Evolutionary conservation across 2,888 invertebrate genomes (phyloP).

Genomic region (Abrostola tripartita): DNA sequence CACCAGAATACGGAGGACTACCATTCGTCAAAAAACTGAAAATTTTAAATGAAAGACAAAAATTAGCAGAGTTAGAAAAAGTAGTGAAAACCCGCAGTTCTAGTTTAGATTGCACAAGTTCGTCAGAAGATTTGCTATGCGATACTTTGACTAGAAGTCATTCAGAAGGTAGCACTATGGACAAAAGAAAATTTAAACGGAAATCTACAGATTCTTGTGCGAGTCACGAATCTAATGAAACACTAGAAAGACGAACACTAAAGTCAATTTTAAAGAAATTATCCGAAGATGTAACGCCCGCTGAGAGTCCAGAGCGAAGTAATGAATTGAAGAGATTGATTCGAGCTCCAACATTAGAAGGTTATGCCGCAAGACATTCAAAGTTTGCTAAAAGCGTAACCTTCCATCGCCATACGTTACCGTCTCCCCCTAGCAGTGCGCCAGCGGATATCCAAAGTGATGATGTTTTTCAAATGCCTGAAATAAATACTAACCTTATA

Average conservation of each 20-base stretch:
- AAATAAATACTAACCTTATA: slow-evolving; percentile 56
- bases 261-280: slow-evolving; percentile 96
- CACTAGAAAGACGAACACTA: slow-evolving; percentile 93
- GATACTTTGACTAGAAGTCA: slow-evolving; percentile 92
- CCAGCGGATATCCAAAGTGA: slow-evolving; percentile 73
- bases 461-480: slow-evolving; percentile 78
- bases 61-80: slow-evolving; percentile 93
- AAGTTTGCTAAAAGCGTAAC: slow-evolving; percentile 96
- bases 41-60: slow-evolving; percentile 95
- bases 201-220: slow-evolving; percentile 79
- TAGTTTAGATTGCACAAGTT: slow-evolving; percentile 92
- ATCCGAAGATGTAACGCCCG: slow-evolving; percentile 90
- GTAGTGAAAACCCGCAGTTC: slow-evolving; percentile 93
- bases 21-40: slow-evolving; percentile 96
- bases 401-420: slow-evolving; percentile 94
- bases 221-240: slow-evolving; percentile 91
- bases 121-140: slow-evolving; percentile 88
- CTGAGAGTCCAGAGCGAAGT: slow-evolving; percentile 82
- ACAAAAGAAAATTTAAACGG: slow-evolving; percentile 84
- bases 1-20: slow-evolving; percentile 95
- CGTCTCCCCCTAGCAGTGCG: slow-evolving; percentile 91
- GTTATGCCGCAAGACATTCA: slow-evolving; percentile 95
- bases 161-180: slow-evolving; percentile 94
- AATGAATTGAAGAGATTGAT: slow-evolving; percentile 91
- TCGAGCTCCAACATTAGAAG: slow-evolving; percentile 95